A percentile compares a stretch with the other conserved stretches of the same genome.
Evolutionary conservation across 2,888 invertebrate genomes (phyloP).

Genomic region (Agonopterix heracliana): DNA sequence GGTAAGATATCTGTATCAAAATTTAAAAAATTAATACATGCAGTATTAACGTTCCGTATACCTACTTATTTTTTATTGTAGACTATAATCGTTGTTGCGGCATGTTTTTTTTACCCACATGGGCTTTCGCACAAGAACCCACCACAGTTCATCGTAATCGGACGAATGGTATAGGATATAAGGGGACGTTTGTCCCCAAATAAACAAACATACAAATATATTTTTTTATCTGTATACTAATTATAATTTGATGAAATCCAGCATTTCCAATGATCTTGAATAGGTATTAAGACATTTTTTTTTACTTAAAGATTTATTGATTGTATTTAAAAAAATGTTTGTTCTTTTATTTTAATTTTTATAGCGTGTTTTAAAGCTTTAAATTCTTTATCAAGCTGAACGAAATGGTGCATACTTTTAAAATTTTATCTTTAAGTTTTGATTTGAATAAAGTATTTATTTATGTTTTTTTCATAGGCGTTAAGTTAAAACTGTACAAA

Average conservation of each 20-base stretch:
- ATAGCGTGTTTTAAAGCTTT: neutral
- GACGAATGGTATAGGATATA: no score
- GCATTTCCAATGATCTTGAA: slow-evolving; percentile 13
- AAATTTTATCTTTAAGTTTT: neutral
- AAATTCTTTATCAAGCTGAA: slow-evolving; percentile 18
- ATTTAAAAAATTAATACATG: no score
- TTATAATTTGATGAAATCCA: neutral
- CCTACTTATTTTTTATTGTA: no score
- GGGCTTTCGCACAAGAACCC: no score
- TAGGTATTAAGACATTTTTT: neutral
- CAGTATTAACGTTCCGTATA: no score
- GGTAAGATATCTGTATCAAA: no score
- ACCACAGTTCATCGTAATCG: no score
- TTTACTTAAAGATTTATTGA: neutral
- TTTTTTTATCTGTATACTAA: neutral
- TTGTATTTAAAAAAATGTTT: neutral
- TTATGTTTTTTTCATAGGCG: neutral
- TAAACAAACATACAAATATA: neutral
- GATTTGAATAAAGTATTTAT: neutral
- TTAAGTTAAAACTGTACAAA: slow-evolving; percentile 14
- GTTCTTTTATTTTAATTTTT: neutral
- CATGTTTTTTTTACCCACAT: no score
- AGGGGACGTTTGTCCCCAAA: no score
- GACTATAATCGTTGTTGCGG: no score
- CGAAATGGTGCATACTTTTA: slow-evolving; percentile 18